Evolutionary conservation across 2,797 vertebrate genomes (phyloP).

Genomic region (Neomorphus geoffroyi): DNA sequence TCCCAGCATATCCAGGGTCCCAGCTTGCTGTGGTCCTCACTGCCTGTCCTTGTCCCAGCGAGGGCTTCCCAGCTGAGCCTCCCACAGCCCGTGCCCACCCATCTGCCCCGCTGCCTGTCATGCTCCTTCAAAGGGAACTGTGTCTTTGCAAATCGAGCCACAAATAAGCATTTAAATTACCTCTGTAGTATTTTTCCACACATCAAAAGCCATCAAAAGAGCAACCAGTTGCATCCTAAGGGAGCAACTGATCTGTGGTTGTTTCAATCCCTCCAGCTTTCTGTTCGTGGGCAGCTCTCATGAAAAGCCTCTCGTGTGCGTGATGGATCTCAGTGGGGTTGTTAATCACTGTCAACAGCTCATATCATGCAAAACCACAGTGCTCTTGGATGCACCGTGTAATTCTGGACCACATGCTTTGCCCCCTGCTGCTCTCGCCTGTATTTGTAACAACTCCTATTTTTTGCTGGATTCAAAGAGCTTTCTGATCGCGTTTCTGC

Average conservation of each 20-base stretch:
- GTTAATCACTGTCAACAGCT: not conserved
- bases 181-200: not conserved
- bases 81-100: not conserved
- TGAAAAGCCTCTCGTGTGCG: not conserved
- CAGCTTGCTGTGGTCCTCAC: not conserved
- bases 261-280: not conserved
- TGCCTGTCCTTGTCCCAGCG: rapidly evolving
- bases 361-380: not conserved
- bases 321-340: not conserved
- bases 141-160: not conserved
- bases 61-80: not conserved
- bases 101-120: not conserved
- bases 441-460: not conserved
- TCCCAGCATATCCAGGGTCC: not conserved
- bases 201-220: slow-evolving; percentile 5
- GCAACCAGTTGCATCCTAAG: not conserved
- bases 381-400: not conserved
- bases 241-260: not conserved
- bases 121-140: rapidly evolving
- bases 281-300: not conserved
- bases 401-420: not conserved
- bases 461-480: not conserved
- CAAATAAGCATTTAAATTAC: not conserved
- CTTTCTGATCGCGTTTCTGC: not conserved
- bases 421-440: not conserved